These are phyloP conservation scores for Nothura maculosa DNA, from an alignment of 2,797 vertebrate genomes.

Conservation along the genomic window DNA sequence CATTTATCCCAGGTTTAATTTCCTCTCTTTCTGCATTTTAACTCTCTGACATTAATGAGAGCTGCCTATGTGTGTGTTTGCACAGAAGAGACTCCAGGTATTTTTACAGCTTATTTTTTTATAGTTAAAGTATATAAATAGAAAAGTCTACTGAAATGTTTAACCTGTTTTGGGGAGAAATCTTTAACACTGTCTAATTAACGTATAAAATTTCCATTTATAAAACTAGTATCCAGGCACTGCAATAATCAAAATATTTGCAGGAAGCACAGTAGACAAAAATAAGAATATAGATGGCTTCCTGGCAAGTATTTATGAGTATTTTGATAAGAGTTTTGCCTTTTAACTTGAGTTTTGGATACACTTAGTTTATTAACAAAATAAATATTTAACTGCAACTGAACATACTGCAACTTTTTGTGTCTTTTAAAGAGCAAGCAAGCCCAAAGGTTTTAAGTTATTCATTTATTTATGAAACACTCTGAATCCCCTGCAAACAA, in stretches of 20 bases:
- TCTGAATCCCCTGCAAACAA: not conserved
- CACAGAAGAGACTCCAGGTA: constrained; percentile 8
- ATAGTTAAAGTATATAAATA: not conserved
- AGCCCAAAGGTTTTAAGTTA: not conserved
- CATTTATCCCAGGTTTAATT: not conserved
- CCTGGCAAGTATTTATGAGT: not conserved
- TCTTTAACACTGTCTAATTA: constrained; percentile 38
- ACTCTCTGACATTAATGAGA: constrained; percentile 2
- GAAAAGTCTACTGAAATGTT: constrained; percentile 28
- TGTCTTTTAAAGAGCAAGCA: not conserved
- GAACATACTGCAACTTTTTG: not conserved
- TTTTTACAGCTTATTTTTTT: constrained; percentile 6
- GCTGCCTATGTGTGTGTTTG: not conserved
- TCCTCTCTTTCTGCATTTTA: not conserved
- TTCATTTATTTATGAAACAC: not conserved
- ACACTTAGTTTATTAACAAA: not conserved
- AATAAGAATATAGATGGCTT: not conserved
- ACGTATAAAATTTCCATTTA: constrained; percentile 33
- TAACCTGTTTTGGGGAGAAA: constrained; percentile 29
- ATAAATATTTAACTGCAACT: not conserved
- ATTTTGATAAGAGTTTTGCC: not conserved
- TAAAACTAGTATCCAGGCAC: constrained; percentile 13
- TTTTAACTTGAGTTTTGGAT: not conserved
- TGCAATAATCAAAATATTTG: constrained; percentile 52
- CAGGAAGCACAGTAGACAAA: constrained; percentile 19